Base-by-base conservation (phyloP, 2,888 invertebrate species). In the Pandemis cinnamomeana region DNA sequence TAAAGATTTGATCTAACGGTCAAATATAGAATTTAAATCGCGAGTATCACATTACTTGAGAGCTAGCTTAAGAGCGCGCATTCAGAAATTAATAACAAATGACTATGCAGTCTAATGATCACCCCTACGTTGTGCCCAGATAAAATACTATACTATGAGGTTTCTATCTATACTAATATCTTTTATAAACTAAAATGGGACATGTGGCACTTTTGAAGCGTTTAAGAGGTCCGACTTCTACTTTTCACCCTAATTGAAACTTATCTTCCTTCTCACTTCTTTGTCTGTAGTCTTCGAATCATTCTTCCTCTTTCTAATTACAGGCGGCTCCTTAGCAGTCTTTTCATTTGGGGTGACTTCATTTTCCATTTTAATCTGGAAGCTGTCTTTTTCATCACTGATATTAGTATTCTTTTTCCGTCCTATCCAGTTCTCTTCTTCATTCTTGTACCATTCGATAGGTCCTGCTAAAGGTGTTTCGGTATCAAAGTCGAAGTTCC, bases 401-500 rank as follows among this genome's bases (percentile, higher is more conserved):
- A 70, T 48, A 27, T 77, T 64, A n/a, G 74, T 72, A 4, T 76
- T 79, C 0, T 78, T 36, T 60, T 81, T 79, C 8, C 83, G 74
- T 0, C 85, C 84, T 2, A 88, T 77, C 87, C 88, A 90, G 13
- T 82, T 80, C 2, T 80, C 71, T 5, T 77, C 80, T n/a, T 79
- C 79, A 79, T 75, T 76, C 1, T 73, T 78, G 27, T 77, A 88
- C 95, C 95, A 96, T 72, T 91, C 86, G 79, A 91, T 95, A 7
- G 83, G 84, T 0, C 95, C 95, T 67, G 84, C 81, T 51, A 89
- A 71, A 4, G 90, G 85, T 0, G 85, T 80, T 75, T 95, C 95
- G 1, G 92, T 94, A 73, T 86, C 87, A 71, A 95, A 95, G 83
- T 96, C 95, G 66, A 95, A 96, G 79, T 95, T 95, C 92, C 94